Conservation (phyloP, 2,888 invertebrate species). For the Drosophila anomelani region DNA sequence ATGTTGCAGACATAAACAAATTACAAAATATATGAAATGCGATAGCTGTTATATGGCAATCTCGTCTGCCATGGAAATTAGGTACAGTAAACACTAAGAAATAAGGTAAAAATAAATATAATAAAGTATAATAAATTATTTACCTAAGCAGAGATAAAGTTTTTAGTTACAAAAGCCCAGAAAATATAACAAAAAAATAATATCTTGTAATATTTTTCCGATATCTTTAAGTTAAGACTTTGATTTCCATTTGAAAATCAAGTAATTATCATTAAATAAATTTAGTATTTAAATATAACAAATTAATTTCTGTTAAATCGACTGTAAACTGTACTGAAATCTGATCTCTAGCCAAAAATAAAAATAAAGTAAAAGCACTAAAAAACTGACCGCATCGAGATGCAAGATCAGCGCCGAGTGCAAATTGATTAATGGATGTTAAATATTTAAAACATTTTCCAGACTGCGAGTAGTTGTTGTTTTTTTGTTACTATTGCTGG, state of each 20-base stretch:
- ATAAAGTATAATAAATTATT: not conserved
- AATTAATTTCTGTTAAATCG: not conserved
- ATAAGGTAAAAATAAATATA: not conserved
- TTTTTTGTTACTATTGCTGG: constrained; percentile 27
- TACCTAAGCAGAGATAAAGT: accelerated
- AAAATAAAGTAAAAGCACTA: constrained; percentile 35
- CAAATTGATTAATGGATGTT: constrained; percentile 76
- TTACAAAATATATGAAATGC: constrained; percentile 46
- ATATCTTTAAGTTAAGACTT: not conserved
- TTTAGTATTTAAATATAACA: not conserved
- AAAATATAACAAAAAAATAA: not conserved
- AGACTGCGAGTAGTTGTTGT: constrained; percentile 14
- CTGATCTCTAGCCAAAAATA: constrained; percentile 36
- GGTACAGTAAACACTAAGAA: not conserved
- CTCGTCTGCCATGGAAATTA: constrained; percentile 26
- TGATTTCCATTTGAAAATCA: too few species aligned
- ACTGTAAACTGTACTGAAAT: constrained; percentile 27
- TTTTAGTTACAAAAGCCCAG: accelerated
- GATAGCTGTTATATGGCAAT: constrained; percentile 30
- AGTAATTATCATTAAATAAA: not conserved
- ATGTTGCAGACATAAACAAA: constrained; percentile 21
- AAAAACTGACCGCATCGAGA: constrained; percentile 44
- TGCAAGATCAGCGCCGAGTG: constrained; percentile 47
- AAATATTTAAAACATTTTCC: constrained; percentile 76
- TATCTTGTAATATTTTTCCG: not conserved